Percentiles rank a stretch among this genome's conserved stretches.
These are phyloP conservation scores for Dolichoris vasculosae DNA, from an alignment of 1,140 invertebrate species.

Conservation along the genomic window DNA sequence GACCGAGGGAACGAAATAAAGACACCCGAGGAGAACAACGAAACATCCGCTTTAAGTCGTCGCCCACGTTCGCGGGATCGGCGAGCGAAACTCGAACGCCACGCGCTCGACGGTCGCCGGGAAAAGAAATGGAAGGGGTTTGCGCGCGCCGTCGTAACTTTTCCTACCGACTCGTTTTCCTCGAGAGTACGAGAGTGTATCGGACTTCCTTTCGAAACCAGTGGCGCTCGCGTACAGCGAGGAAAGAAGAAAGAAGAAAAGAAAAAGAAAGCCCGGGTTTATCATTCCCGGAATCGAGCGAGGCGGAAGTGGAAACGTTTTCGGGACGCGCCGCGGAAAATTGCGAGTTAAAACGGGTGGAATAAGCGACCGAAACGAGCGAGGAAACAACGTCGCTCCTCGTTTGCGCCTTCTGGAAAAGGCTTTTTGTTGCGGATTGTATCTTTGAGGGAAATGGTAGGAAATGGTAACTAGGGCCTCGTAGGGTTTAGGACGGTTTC, in stretches of 20 bases:
- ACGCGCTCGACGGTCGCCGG: neutral
- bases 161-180: too few relatives aligned
- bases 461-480: neutral
- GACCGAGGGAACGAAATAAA: neutral
- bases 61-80: slow-evolving; percentile 54
- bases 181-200: too few relatives aligned
- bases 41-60: slow-evolving; percentile 50
- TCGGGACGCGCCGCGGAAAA: neutral
- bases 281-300: slow-evolving; percentile 9
- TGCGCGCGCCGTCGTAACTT: too few relatives aligned
- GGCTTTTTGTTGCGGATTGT: neutral
- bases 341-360: neutral
- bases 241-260: too few relatives aligned
- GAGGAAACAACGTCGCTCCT: neutral
- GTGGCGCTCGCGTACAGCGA: neutral
- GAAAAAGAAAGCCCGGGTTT: neutral
- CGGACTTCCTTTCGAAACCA: neutral
- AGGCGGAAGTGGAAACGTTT: slow-evolving; percentile 1
- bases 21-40: neutral
- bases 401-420: neutral
- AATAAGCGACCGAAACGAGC: neutral
- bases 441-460: neutral
- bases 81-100: slow-evolving; percentile 48
- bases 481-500: neutral
- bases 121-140: neutral